These are phyloP conservation scores for Microcebus murinus DNA, from an alignment of 2,113 vertebrate species.

Conservation along the genomic window DNA sequence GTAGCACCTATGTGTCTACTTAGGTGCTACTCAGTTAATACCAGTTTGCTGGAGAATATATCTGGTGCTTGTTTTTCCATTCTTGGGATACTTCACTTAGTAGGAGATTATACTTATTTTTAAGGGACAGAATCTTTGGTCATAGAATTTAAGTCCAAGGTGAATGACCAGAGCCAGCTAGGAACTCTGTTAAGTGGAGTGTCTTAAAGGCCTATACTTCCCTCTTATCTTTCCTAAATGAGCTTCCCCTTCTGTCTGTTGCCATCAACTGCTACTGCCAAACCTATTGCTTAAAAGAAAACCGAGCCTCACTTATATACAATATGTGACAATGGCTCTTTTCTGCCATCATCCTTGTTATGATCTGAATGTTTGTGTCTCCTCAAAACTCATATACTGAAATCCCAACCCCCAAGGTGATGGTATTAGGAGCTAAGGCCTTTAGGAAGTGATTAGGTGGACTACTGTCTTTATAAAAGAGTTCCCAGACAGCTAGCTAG, in stretches of 20 bases:
- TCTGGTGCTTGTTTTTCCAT: no score
- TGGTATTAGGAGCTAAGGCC: background rate
- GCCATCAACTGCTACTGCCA: background rate
- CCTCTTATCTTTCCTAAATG: background rate
- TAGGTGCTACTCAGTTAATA: no score
- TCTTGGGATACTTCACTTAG: no score
- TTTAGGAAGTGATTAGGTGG: background rate
- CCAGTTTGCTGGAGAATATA: no score
- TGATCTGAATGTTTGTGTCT: background rate
- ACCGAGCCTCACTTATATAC: background rate
- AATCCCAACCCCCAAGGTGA: background rate
- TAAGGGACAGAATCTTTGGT: background rate
- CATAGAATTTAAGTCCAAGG: background rate
- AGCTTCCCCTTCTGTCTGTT: background rate
- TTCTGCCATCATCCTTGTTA: background rate
- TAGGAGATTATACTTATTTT: background rate
- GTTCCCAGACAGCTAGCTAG: background rate
- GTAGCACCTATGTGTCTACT: no score
- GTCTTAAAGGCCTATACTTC: background rate
- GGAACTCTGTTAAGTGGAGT: background rate
- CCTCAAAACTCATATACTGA: background rate
- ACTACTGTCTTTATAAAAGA: background rate
- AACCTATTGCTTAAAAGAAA: constrained; percentile 1
- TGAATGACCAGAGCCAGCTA: background rate
- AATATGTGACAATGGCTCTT: background rate